Base-by-base conservation (phyloP, 2,888 invertebrate species). In the Himalopsyche kuldschensis region DNA sequence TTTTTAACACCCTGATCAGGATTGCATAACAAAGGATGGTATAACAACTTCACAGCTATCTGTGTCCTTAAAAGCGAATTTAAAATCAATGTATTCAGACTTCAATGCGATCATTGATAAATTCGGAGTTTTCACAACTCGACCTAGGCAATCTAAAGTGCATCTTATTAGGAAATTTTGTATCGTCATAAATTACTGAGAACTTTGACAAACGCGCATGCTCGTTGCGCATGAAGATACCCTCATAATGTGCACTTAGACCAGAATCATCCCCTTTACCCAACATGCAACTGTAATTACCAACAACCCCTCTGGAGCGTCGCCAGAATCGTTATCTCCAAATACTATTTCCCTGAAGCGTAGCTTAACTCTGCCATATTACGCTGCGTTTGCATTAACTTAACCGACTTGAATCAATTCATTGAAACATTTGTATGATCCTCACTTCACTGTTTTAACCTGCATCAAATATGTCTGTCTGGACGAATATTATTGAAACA, bases 261-360 rank as follows among this genome's bases (percentile, higher is more conserved):
- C 48, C 79, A 47, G 47, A 24, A 79, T 79, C 77, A 77, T 77
- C 20, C 77, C 69, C 69, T 69, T 27, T 24, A 24, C 15, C 79
- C 27, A 79, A 47, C 48, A 47, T 79, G 79, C 79, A 79, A 48
- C 79, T 79, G 30, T 47, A 79, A 79, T 79, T 79, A 79, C 79
- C 69, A 69, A 15, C 20, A 47, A 79, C 48, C 46, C 47, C 27
- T 6, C 48, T 79, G 79, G 79, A 79, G 47, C 48, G 48, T 48
- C 46, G 79, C 79, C 79, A 79, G 79, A 31, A 48, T 79, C 79
- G 27, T 79, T 79, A 47, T 79, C 79, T 47, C 79, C 41, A 20
- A 46, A 47, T 47, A 69, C 69, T 69, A 69, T 69, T 69, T 69
- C 27, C 69, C 69, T 55, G 20, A 69, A 69, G 27, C 69, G 69